Evolutionary conservation across 2,888 invertebrate genomes (phyloP).

Genomic region (Amphimallon solstitiale): DNA sequence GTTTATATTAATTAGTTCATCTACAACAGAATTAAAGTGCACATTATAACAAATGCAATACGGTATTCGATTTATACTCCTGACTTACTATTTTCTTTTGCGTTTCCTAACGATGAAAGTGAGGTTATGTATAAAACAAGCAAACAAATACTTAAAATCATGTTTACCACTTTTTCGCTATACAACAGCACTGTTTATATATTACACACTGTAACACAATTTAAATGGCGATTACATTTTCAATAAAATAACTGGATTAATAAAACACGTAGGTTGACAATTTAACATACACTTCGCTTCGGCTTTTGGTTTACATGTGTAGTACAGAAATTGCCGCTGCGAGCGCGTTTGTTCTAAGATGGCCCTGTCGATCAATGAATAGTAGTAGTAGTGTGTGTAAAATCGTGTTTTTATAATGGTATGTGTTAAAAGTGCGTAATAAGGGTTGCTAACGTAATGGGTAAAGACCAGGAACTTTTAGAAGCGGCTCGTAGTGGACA

Average conservation of each 20-base stretch:
- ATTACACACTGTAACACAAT: constrained; percentile 1
- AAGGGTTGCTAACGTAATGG: constrained; percentile 74
- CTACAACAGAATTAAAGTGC: constrained; percentile 26
- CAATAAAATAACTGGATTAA: not conserved
- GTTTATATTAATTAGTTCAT: constrained; percentile 42
- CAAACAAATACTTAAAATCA: constrained; percentile 1
- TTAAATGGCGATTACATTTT: constrained; percentile 21
- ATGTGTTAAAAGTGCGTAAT: constrained; percentile 56
- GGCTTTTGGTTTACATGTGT: not conserved
- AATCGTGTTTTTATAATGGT: constrained; percentile 58
- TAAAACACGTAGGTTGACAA: not conserved
- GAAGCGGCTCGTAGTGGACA: constrained; percentile 96
- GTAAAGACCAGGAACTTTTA: constrained; percentile 95
- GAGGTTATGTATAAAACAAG: constrained; percentile 33
- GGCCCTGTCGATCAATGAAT: constrained; percentile 82
- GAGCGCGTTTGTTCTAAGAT: constrained; percentile 71
- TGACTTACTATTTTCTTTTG: constrained; percentile 25
- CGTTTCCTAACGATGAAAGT: constrained; percentile 26
- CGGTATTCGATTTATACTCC: not conserved
- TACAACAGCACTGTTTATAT: not conserved
- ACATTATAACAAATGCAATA: not conserved
- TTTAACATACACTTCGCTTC: constrained; percentile 2
- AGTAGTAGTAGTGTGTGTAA: constrained; percentile 70
- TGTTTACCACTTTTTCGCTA: not conserved
- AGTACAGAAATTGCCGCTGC: constrained; percentile 26